Percentiles rank a stretch among this genome's conserved stretches.
These are phyloP conservation scores for Champsocephalus esox DNA, from an alignment of 2,797 vertebrate genomes.

Conservation along the genomic window DNA sequence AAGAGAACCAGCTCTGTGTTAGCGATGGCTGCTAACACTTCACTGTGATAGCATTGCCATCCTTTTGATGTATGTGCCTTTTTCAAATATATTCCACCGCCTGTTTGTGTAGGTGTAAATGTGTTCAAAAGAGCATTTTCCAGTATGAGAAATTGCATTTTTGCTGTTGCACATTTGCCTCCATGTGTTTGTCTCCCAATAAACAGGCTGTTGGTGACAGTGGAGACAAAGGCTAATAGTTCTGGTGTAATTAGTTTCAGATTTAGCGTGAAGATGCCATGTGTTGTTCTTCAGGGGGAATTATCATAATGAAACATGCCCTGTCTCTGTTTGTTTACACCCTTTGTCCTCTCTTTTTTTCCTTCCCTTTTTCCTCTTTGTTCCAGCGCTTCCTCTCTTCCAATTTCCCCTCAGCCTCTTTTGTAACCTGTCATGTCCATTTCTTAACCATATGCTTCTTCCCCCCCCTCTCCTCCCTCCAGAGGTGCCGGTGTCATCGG, in stretches of 20 bases:
- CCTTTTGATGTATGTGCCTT: constrained; percentile 45
- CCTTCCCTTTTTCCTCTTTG: constrained; percentile 24
- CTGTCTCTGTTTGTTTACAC: constrained; percentile 54
- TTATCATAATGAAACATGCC: constrained; percentile 68
- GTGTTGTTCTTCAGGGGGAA: constrained; percentile 66
- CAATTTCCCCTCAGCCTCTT: not conserved
- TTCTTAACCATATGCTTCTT: constrained; percentile 20
- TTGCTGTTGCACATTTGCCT: not conserved
- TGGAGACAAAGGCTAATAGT: constrained; percentile 60
- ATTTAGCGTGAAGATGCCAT: constrained; percentile 77
- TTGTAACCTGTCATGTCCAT: constrained; percentile 20
- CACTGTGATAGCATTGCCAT: constrained; percentile 51
- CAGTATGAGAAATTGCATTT: not conserved
- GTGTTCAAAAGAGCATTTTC: constrained; percentile 16
- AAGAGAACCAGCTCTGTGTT: constrained; percentile 41
- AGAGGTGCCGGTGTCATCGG: constrained; percentile 90
- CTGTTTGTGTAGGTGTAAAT: not conserved
- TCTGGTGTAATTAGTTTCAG: constrained; percentile 74
- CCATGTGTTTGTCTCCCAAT: constrained; percentile 38
- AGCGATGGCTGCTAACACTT: constrained; percentile 55
- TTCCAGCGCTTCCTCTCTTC: constrained; percentile 26
- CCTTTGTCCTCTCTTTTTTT: constrained; percentile 42
- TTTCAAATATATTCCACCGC: not conserved
- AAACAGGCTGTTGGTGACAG: constrained; percentile 50
- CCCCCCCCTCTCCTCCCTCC: constrained; percentile 50